Evolutionary conservation across 2,797 vertebrate species (phyloP), one percentile per base, ranked within the genome.

Genomic region (Lepus oiostolus): DNA sequence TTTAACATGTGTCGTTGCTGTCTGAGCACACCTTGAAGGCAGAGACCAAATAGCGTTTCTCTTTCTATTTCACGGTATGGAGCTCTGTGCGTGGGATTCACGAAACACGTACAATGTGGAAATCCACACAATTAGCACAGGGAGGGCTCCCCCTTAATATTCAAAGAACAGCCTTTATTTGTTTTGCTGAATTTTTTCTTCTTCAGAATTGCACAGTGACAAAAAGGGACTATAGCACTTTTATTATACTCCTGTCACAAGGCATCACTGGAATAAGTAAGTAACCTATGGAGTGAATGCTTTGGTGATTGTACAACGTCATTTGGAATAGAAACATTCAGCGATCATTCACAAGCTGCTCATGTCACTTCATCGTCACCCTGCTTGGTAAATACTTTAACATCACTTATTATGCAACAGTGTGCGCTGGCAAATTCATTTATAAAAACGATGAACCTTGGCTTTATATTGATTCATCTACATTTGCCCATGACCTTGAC

Each of bases 401-500:
- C 24, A 54, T 16, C 1, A 63, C 1, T 14, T 35, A 65, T 28
- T 88, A 72, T 63, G 87, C 60, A 76, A 62, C 38, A 38, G 19
- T 50, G 22, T 2, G 35, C 9, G 10, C 22, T 4, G 28, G 30
- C 14, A 86, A 91, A 83, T 35, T 7, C 10, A 81, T 26, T 67
- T 50, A 62, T 19, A 24, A 24, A 74, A 88, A 62, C 4, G 54
- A 76, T 8, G 7, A 35, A 52, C 1, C 17, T 90, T 85, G 47
- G 86, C 65, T 58, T 58, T n/a, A 85, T 62, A 76, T 94, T 72
- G 63, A 35, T 63, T 47, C 13, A 52, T 50, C 42, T 82, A 82
- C 26, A n/a, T 88, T 75, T 90, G 42, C 13, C 42, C 6, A 28
- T 32, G 35, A 67, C 26, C 8, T 83, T 30, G 58, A 72, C 26